Conservation (phyloP, 2,888 invertebrate genomes). For the Chalcis sispes region DNA sequence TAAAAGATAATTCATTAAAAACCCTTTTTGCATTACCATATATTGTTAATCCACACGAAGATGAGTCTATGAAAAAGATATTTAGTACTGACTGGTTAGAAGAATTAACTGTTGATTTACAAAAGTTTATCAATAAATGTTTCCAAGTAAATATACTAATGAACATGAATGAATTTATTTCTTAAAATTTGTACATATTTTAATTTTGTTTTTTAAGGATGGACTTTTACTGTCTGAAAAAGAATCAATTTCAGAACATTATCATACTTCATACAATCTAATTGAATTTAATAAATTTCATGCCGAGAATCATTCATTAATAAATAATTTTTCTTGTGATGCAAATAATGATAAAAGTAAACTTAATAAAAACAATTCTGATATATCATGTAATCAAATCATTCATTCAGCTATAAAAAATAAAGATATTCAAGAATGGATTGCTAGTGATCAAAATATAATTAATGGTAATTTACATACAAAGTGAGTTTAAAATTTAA, state of each 20-base stretch:
- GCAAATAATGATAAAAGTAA: conserved; percentile 8
- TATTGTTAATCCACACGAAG: conserved; percentile 77
- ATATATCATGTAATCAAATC: conserved; percentile 60
- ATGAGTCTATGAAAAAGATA: conserved; percentile 78
- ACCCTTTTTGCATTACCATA: conserved; percentile 79
- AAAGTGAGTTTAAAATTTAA: conserved; percentile 54
- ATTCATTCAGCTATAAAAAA: conserved; percentile 65
- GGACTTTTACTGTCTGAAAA: background rate
- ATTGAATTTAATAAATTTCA: background rate
- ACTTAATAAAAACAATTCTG: conserved; percentile 25
- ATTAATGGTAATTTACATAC: conserved; percentile 51
- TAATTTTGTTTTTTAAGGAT: conserved; percentile 2
- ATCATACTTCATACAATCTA: background rate
- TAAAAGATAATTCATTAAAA: conserved; percentile 77
- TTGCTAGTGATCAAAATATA: conserved; percentile 51
- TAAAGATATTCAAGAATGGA: conserved; percentile 59
- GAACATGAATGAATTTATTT: background rate
- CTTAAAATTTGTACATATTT: background rate
- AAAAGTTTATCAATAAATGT: conserved; percentile 60
- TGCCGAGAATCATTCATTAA: background rate
- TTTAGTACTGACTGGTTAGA: conserved; percentile 71
- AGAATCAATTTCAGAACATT: background rate
- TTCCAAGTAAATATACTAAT: conserved; percentile 53
- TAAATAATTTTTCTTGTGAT: background rate
- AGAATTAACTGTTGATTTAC: conserved; percentile 57